Evolutionary conservation across 2,888 invertebrate genomes (phyloP), one percentile per base, ranked within the genome.

Genomic region (Dexiosoma caninum): DNA sequence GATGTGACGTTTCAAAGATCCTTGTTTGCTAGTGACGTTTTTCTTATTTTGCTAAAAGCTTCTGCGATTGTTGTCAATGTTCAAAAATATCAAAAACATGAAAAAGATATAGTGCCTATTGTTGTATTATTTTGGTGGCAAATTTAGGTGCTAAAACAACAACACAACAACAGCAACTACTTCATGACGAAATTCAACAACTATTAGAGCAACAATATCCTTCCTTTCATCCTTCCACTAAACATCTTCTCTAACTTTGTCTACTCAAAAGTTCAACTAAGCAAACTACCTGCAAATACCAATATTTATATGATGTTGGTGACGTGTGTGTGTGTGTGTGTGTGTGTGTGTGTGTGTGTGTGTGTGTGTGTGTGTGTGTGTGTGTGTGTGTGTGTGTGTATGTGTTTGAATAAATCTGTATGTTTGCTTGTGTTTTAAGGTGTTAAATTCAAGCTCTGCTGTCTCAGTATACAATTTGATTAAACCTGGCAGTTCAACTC

Each of bases 1-100:
- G 14, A 8, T 87, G 84, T 88, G 88, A 88, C 88, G 88, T 87
- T 88, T 87, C 85, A 85, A 86, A 87, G 85, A 88, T 86, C 87
- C 88, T 88, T 88, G 87, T 85, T 84, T 84, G 67, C 42, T 49
- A 37, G 86, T 88, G 87, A 86, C 86, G 86, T 85, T 78, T 71
- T 60, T 76, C 44, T 62, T 70, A 49, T 75, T 67, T 67, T 55
- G 62, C 59, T 59, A 32, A 49, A 67, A 44, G 60, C 60, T 66
- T 53, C n/a, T 51, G 51, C 21, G 78, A 44, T 72, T 74, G 71
- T 76, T 81, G 66, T 83, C 66, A 66, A 32, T 60, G 27, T 27
- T 19, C 9, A 42, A 35, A 46, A 23, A 12, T 14, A 35, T 16
- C 8, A 37, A 59, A 40, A 30, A 67, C 21, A 37, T n/a, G 7